Conservation (phyloP, 2,888 invertebrate species). For the Archaeoteleia sp. region DNA sequence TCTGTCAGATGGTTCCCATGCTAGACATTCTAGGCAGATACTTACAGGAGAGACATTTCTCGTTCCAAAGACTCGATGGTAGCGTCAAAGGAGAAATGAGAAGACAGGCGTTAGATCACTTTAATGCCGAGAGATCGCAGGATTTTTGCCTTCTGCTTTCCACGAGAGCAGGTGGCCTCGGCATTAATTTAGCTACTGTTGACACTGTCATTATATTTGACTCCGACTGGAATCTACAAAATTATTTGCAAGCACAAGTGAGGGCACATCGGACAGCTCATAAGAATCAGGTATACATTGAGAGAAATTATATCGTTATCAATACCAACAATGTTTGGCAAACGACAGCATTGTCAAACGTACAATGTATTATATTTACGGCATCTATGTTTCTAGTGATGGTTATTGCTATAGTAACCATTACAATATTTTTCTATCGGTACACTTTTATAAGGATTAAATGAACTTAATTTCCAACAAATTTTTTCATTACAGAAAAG, state of each 20-base stretch:
- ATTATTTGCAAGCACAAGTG: slow-evolving; percentile 98
- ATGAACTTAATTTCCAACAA: too few relatives aligned
- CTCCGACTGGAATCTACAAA: slow-evolving; percentile 99
- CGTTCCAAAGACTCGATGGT: slow-evolving; percentile 98
- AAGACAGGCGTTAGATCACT: slow-evolving; percentile 97
- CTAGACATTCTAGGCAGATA: slow-evolving; percentile 98
- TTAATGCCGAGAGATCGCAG: slow-evolving; percentile 95
- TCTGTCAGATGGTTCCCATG: slow-evolving; percentile 99
- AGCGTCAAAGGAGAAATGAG: slow-evolving; percentile 97
- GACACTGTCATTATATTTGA: slow-evolving; percentile 99
- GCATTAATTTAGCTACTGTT: slow-evolving; percentile 98
- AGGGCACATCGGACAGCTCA: slow-evolving; percentile 99
- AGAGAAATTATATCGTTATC: too few relatives aligned
- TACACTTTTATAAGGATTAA: too few relatives aligned
- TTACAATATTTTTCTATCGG: too few relatives aligned
- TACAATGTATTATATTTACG: too few relatives aligned
- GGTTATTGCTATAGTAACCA: too few relatives aligned
- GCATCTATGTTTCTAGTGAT: too few relatives aligned
- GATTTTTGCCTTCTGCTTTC: slow-evolving; percentile 98
- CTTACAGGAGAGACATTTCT: slow-evolving; percentile 93
- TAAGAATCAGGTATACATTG: slow-evolving; percentile 89
- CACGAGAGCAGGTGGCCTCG: slow-evolving; percentile 97
- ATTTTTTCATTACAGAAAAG: too few relatives aligned
- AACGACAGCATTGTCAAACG: too few relatives aligned
- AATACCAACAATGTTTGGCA: too few relatives aligned